These are phyloP conservation scores for Imbricaverruca yamaguchii DNA, from an alignment of 2,888 invertebrate genomes.

Conservation along the genomic window DNA sequence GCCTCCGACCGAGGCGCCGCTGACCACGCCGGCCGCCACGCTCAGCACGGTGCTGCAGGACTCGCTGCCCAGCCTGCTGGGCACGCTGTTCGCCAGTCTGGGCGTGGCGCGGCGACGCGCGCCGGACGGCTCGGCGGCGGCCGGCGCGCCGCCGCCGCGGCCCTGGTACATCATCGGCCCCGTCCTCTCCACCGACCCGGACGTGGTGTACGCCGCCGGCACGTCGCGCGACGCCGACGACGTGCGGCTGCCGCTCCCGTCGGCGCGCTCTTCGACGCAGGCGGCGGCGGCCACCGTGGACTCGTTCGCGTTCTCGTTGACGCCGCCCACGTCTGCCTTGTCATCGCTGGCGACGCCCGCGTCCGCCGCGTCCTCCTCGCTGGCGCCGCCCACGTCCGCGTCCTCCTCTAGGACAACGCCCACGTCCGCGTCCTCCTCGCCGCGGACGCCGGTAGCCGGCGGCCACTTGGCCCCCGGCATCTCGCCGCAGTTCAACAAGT, in stretches of 20 bases:
- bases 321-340: no score
- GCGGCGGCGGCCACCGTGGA: no score
- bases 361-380: no score
- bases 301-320: no score
- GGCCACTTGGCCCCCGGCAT: no score
- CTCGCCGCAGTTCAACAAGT: conserved; percentile 6
- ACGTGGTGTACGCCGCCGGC: background rate
- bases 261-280: no score
- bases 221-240: background rate
- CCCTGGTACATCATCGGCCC: conserved; percentile 16
- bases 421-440: no score
- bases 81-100: conserved; percentile 1
- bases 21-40: background rate
- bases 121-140: background rate
- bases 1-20: no score
- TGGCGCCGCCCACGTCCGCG: no score
- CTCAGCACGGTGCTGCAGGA: background rate
- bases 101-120: background rate
- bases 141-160: background rate
- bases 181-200: background rate
- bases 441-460: no score
- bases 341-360: no score
- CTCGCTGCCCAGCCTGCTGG: background rate
- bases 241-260: background rate
- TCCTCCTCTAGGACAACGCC: no score